These are phyloP conservation scores for Patella caerulea DNA, from an alignment of 2,888 invertebrate species.

Conservation along the genomic window DNA sequence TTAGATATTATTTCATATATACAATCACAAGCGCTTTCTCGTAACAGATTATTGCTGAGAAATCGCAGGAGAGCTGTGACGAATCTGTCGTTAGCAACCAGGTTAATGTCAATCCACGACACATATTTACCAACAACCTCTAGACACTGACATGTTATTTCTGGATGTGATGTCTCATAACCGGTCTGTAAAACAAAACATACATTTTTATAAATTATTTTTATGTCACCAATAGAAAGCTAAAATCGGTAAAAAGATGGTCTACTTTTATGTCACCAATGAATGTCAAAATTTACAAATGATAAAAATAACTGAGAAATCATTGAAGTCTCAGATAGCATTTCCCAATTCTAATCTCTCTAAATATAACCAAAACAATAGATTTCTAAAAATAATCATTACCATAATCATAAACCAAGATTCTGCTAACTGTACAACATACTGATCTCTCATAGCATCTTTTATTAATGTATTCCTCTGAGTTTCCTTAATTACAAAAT, in stretches of 20 bases:
- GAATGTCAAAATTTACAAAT: too few species aligned
- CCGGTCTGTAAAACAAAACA: slow-evolving; percentile 67
- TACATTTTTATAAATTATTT: too few species aligned
- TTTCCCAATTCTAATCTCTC: neutral
- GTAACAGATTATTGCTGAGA: slow-evolving; percentile 64
- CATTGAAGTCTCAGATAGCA: neutral
- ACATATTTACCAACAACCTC: slow-evolving; percentile 75
- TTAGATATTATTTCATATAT: slow-evolving; percentile 75
- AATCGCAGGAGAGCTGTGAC: slow-evolving; percentile 73
- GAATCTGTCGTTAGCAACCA: slow-evolving; percentile 76
- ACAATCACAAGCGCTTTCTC: slow-evolving; percentile 75
- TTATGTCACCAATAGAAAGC: too few species aligned
- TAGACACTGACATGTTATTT: slow-evolving; percentile 72
- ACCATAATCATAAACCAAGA: slow-evolving; percentile 76
- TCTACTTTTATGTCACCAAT: too few species aligned
- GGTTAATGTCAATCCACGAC: slow-evolving; percentile 76
- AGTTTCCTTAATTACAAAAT: slow-evolving; percentile 64
- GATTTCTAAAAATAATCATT: slow-evolving; percentile 42
- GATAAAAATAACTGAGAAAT: too few species aligned
- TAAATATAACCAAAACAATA: neutral
- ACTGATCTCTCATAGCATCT: slow-evolving; percentile 75
- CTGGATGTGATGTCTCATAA: slow-evolving; percentile 69
- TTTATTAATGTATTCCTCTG: slow-evolving; percentile 75
- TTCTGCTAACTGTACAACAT: slow-evolving; percentile 74
- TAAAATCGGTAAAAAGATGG: too few species aligned